Percentiles rank a stretch among this genome's conserved stretches.
phyloP scores from a whole-genome alignment of 2,113 vertebrate species.

The Solenodon paradoxus region DNA sequence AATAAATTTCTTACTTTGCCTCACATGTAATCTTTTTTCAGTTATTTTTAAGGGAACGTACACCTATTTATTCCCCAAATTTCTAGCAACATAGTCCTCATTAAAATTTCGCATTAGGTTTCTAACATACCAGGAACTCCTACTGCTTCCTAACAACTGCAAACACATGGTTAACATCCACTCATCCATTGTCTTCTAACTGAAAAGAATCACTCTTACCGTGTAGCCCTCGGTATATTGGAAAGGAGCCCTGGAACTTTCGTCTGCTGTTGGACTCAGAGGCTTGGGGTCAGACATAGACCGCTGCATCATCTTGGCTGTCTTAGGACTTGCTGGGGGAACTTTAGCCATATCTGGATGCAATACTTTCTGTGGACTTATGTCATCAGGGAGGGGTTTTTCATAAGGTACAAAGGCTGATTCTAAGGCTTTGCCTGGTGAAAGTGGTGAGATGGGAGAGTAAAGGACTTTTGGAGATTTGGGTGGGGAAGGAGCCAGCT shows the following conservation, averaged over 20 bases:
- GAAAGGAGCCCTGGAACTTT: slow-evolving; percentile 91
- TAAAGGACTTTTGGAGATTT: slow-evolving; percentile 96
- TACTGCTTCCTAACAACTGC: not conserved
- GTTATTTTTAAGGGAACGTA: not conserved
- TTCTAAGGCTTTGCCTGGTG: slow-evolving; percentile 95
- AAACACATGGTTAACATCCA: slow-evolving; percentile 51
- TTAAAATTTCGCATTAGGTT: not conserved
- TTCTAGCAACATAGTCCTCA: not conserved
- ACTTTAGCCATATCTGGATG: slow-evolving; percentile 90
- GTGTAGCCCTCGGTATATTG: slow-evolving; percentile 93
- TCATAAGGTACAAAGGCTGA: slow-evolving; percentile 95
- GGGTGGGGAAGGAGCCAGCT: slow-evolving; percentile 89
- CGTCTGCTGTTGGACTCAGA: slow-evolving; percentile 94
- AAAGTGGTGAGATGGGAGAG: slow-evolving; percentile 92
- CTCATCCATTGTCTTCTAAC: slow-evolving; percentile 51
- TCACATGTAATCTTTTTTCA: not conserved
- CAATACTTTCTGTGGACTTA: slow-evolving; percentile 92
- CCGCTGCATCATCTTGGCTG: slow-evolving; percentile 93
- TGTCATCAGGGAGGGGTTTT: slow-evolving; percentile 89
- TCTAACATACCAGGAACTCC: not conserved
- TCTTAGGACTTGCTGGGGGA: slow-evolving; percentile 91
- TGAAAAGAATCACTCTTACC: slow-evolving; percentile 88
- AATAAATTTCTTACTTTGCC: not conserved
- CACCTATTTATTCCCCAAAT: not conserved
- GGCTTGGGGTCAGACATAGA: slow-evolving; percentile 97